These are phyloP conservation scores for Zeugodacus cucurbitae DNA, from an alignment of 1,140 invertebrate genomes.

Conservation along the genomic window DNA sequence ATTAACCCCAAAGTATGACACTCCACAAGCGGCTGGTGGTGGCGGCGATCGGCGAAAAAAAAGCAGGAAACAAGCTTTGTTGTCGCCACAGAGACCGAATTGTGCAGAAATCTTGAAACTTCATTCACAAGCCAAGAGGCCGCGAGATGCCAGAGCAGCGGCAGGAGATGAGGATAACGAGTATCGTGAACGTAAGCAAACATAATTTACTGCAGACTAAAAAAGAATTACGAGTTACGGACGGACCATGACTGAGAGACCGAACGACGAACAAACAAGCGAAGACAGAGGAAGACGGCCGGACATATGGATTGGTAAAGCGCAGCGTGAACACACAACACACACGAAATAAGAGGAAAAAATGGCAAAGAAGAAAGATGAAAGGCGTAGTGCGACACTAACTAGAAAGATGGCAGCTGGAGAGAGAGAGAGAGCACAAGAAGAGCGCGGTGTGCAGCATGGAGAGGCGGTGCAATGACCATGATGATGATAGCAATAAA, in stretches of 20 bases:
- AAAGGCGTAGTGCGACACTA: conserved; percentile 26
- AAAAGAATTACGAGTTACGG: not conserved
- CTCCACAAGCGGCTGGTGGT: not conserved
- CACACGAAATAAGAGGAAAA: not conserved
- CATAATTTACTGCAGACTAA: conserved; percentile 10
- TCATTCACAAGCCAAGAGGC: conserved; percentile 12
- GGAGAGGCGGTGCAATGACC: conserved; percentile 9
- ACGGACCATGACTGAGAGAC: no score
- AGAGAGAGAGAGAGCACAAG: not conserved
- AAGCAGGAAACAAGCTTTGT: not conserved
- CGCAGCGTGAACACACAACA: not conserved
- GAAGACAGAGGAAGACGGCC: not conserved
- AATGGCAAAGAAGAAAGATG: conserved; percentile 14
- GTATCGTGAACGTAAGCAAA: conserved; percentile 14
- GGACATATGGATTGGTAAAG: conserved; percentile 14
- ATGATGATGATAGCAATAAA: conserved; percentile 25
- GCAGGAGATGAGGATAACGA: not conserved
- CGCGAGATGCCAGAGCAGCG: not conserved
- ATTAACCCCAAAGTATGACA: conserved; percentile 23
- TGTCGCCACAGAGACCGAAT: not conserved
- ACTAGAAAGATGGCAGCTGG: not conserved
- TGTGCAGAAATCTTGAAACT: conserved; percentile 16
- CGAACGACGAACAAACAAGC: not conserved
- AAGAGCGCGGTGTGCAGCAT: not conserved
- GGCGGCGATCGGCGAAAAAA: not conserved